Base-by-base conservation (phyloP, 2,797 vertebrate species). In the Gadopsis marmoratus region DNA sequence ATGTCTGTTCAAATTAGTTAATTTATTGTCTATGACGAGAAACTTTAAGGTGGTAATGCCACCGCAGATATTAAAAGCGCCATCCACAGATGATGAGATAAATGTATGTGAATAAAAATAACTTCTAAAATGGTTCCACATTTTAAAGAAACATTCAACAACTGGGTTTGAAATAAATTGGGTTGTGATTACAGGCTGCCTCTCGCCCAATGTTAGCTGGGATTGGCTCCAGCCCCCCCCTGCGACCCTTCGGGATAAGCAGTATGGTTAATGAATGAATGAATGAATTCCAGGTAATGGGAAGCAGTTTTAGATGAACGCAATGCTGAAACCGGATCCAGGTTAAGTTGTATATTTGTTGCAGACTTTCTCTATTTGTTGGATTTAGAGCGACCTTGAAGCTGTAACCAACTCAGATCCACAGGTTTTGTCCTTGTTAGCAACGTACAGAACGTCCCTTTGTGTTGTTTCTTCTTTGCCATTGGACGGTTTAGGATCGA, bases 401-500 rank as follows among this genome's bases (percentile, higher is more conserved):
- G 11, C 68, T 61, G 54, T 56, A 50, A 13, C 29, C 2, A 65
- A 63, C 61, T 60, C 14, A 23, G 13, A 72, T 81, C 58, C 26
- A 69, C 70, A 63, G 19, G 13, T 43, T 80, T 70, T 71, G 26
- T 81, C 79, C 88, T 89, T 83, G 89, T 91, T 88, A 86, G 69
- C 48, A 8, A 23, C 50, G 66, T 43, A 56, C 53, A 78, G 56
- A 63, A 64, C 61, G 33, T 62, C 43, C 39, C 59, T 76, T 79
- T 64, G 59, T 78, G 69, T 63, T 83, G 29, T 43, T 33, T 76
- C 53, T 29, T 74, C 54, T 66, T 55, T 71, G 47, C 55, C 47
- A 71, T 54, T 26, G 41, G 61, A 73, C n/a, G 23, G 11, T 79
- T 33, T 5, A 13, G 26, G 53, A 74, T 76, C 6, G 1, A 71